These are phyloP conservation scores for Phrynocephalus forsythii DNA, from an alignment of 2,797 vertebrate genomes.

Conservation along the genomic window DNA sequence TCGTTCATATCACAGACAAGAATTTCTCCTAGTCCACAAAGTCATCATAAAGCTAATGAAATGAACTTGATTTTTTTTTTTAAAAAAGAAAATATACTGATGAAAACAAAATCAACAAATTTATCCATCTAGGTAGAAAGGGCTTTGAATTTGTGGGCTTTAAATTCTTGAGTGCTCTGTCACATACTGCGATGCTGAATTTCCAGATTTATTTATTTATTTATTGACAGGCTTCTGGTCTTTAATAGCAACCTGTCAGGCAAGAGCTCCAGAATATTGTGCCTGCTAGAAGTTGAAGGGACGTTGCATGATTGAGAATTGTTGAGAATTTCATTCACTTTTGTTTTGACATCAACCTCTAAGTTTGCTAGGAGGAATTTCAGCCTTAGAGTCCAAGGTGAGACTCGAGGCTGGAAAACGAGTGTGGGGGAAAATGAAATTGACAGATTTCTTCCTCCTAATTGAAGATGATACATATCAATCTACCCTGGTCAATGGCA, in stretches of 20 bases:
- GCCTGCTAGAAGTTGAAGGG: too few species aligned
- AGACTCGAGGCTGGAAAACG: background rate
- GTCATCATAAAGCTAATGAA: too few species aligned
- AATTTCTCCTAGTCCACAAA: too few species aligned
- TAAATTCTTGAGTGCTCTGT: background rate
- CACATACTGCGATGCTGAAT: background rate
- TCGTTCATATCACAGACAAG: too few species aligned
- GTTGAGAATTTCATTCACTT: too few species aligned
- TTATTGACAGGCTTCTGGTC: background rate
- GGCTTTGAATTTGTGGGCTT: background rate
- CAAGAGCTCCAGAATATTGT: too few species aligned
- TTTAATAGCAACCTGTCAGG: background rate
- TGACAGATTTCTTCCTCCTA: background rate
- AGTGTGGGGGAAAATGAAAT: background rate
- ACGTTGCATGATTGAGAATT: too few species aligned
- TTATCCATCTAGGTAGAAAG: background rate
- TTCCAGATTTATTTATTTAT: background rate
- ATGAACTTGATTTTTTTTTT: too few species aligned
- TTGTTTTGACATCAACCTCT: too few species aligned
- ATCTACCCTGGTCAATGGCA: constrained; percentile 52
- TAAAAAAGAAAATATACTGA: background rate
- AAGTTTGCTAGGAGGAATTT: too few species aligned
- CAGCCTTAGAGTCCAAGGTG: too few species aligned
- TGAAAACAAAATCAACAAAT: background rate
- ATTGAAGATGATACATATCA: background rate